These are phyloP conservation scores for Sebastes diploproa DNA, from an alignment of 2,797 vertebrate genomes.

Conservation along the genomic window DNA sequence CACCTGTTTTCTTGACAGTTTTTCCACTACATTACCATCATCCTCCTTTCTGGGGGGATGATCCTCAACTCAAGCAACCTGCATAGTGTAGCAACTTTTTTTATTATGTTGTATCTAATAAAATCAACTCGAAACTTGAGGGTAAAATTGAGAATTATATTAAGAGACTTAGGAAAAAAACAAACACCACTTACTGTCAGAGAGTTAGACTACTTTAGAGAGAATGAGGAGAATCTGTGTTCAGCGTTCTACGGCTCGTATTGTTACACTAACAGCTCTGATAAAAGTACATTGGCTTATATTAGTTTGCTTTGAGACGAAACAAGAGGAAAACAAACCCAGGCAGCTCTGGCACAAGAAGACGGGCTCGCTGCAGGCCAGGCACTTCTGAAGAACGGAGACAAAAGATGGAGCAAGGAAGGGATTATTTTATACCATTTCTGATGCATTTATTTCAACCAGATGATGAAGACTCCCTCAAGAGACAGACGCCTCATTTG, in stretches of 20 bases:
- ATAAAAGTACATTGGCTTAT: slow-evolving; percentile 69
- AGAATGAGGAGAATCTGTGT: slow-evolving; percentile 28
- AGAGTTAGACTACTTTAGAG: slow-evolving; percentile 9
- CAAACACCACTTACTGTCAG: slow-evolving; percentile 23
- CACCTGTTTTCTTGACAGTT: slow-evolving; percentile 36
- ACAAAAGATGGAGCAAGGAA: slow-evolving; percentile 48
- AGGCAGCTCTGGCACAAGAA: slow-evolving; percentile 73
- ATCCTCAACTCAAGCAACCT: slow-evolving; percentile 26
- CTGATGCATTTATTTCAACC: slow-evolving; percentile 75
- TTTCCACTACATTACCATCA: slow-evolving; percentile 41
- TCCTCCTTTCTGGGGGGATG: slow-evolving; percentile 1
- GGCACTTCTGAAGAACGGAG: slow-evolving; percentile 47
- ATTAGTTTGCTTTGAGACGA: slow-evolving; percentile 68
- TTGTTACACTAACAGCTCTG: slow-evolving; percentile 56
- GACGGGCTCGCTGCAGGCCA: slow-evolving; percentile 54
- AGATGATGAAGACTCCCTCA: slow-evolving; percentile 74
- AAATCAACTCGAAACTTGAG: slow-evolving; percentile 31
- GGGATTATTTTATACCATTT: slow-evolving; percentile 71
- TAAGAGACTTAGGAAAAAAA: slow-evolving; percentile 31
- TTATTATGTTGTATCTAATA: slow-evolving; percentile 25
- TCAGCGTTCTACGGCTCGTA: slow-evolving; percentile 38
- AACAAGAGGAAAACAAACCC: slow-evolving; percentile 73
- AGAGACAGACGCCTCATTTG: slow-evolving; percentile 75
- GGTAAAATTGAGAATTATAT: slow-evolving; percentile 27
- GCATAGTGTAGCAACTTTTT: background rate